Evolutionary conservation across 2,113 vertebrate genomes (phyloP), one percentile per base, ranked within the genome.

Genomic region (Macrotis lagotis): DNA sequence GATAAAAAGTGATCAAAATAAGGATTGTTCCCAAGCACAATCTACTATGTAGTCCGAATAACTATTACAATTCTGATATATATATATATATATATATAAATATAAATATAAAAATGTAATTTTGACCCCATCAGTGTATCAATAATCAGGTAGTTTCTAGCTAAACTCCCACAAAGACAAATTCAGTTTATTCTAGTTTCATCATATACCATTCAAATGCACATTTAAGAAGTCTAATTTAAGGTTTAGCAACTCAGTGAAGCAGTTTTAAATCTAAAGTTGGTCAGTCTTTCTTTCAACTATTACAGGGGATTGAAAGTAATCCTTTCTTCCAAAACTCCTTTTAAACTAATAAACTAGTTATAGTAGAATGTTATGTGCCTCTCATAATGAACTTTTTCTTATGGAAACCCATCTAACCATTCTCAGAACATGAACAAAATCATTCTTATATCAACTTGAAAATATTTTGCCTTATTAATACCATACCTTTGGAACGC

Each of bases 261-360:
- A 89, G 51, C 93, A 91, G 96, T 96, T 97, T 94, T 97, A 94
- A 94, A 96, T 96, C 96, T 96, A 94, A 95, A 96, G 97, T 89
- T 95, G 92, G 94, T 96, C 93, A 97, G 96, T 95, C 95, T 93
- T 96, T 94, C 95, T 31, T 8, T 22, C 19, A 92, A 96, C 92
- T 44, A 94, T 94, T 83, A 91, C 25, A 51, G n/a, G n/a, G 66
- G 37, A 83, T 83, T 44, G 2, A 44, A n/a, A 83, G 7, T 83
- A 83, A 90, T 96, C 51, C 66, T n/a, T 74, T 52, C 94, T 47
- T 88, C 89, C 96, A 93, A 48, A 26, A 95, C 48, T 90, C 92
- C 50, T 96, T 94, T 89, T 95, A 97, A 96, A 94, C 92, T 19
- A 28, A 48, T 90, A 28, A 90, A 90, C 37, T 83, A 11, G 48